These are phyloP conservation scores for Hydriomena furcata DNA, from an alignment of 2,888 invertebrate genomes.

Conservation along the genomic window DNA sequence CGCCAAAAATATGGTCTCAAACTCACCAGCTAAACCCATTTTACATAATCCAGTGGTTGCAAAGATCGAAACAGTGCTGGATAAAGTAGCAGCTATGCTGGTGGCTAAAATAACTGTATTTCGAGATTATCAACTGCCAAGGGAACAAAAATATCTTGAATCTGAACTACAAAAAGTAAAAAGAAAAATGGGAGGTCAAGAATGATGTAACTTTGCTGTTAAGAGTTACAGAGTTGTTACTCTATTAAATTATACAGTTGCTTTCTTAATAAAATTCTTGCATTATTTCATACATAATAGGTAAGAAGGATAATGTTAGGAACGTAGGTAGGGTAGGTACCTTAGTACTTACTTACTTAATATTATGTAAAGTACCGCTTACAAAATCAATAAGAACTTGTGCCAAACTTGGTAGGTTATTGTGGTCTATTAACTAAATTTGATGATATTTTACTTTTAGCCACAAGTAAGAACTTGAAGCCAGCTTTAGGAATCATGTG, in stretches of 20 bases:
- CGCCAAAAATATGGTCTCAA: conserved; percentile 48
- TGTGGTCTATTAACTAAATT: too few species aligned
- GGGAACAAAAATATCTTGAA: conserved; percentile 60
- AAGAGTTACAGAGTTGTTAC: neutral
- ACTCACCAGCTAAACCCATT: conserved; percentile 51
- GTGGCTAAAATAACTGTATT: conserved; percentile 44
- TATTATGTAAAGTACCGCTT: too few species aligned
- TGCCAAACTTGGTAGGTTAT: too few species aligned
- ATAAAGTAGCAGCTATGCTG: conserved; percentile 37
- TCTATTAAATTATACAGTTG: neutral
- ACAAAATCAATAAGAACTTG: too few species aligned
- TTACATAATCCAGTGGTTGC: conserved; percentile 52
- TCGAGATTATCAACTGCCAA: conserved; percentile 53
- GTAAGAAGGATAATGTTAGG: too few species aligned
- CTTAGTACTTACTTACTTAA: too few species aligned
- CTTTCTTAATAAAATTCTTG: neutral
- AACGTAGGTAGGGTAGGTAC: too few species aligned
- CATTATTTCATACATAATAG: neutral
- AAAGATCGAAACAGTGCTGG: conserved; percentile 51
- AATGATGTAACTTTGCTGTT: neutral
- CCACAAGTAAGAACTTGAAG: conserved; percentile 45
- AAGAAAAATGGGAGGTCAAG: conserved; percentile 38
- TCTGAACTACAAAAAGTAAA: conserved; percentile 56
- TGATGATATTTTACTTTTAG: conserved; percentile 50
- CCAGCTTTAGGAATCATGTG: conserved; percentile 51